These are phyloP conservation scores for Lacanobia wlatinum DNA, from an alignment of 2,888 invertebrate species.

Conservation along the genomic window DNA sequence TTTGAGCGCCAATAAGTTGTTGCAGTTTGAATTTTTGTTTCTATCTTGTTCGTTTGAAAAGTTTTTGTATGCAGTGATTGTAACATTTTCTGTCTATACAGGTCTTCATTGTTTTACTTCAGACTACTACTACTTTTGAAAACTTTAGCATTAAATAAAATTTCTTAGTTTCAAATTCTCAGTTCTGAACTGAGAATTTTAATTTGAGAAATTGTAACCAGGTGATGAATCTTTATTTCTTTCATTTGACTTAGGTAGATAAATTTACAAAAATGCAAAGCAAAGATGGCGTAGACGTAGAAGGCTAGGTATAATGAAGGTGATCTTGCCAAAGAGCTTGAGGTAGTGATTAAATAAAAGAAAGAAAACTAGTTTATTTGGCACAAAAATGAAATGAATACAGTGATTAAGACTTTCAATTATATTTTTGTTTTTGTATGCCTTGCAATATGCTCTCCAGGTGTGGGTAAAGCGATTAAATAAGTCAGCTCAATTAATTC, in stretches of 20 bases:
- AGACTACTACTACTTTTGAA: neutral
- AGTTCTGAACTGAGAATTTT: no score
- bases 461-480: neutral
- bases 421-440: no score
- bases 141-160: neutral
- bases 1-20: constrained; percentile 18
- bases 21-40: neutral
- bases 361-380: no score
- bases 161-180: no score
- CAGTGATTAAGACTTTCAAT: neutral
- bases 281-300: neutral
- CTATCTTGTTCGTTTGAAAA: neutral
- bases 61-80: neutral
- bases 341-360: neutral
- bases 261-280: neutral
- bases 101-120: neutral
- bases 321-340: neutral
- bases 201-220: no score
- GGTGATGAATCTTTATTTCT: no score
- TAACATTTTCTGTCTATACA: neutral
- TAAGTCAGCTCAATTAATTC: constrained; percentile 6
- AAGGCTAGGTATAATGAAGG: neutral
- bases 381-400: no score
- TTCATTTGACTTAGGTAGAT: neutral
- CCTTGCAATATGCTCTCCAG: neutral